A percentile compares a stretch with the other conserved stretches of the same genome.
Conservation (phyloP, 2,888 invertebrate genomes). For the Drosophila subsilvestris region DNA sequence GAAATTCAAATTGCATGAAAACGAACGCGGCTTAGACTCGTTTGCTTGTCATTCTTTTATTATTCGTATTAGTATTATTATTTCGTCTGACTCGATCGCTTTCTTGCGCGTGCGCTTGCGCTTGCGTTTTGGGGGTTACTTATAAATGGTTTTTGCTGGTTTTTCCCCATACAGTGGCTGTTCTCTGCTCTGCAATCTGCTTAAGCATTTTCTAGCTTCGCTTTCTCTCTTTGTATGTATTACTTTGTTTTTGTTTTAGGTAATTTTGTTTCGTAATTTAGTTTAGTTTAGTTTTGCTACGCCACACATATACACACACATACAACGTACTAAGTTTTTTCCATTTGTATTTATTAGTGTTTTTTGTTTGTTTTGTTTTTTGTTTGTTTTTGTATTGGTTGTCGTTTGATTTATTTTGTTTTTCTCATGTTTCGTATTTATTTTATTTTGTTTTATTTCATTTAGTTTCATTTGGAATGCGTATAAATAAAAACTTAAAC, state of each 20-base stretch:
- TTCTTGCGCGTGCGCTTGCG: conserved; percentile 13
- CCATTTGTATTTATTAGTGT: conserved; percentile 51
- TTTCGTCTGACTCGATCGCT: conserved; percentile 49
- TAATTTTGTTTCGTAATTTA: conserved; percentile 38
- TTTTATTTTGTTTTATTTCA: conserved; percentile 56
- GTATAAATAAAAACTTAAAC: conserved; percentile 81
- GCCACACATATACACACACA: conserved; percentile 62
- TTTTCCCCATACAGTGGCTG: conserved; percentile 64
- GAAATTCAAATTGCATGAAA: not conserved
- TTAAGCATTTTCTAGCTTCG: conserved; percentile 3
- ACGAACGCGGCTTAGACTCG: not conserved
- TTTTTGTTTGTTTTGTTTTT: conserved; percentile 51
- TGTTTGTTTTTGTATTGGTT: conserved; percentile 27
- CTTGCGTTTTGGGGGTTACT: conserved; percentile 31
- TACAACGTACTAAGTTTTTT: conserved; percentile 51
- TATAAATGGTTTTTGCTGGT: conserved; percentile 27
- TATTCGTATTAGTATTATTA: conserved; percentile 40
- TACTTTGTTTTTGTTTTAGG: conserved; percentile 22
- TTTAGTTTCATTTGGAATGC: conserved; percentile 47
- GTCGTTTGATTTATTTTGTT: conserved; percentile 45
- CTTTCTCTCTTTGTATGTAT: conserved; percentile 22
- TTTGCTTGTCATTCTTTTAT: conserved; percentile 14
- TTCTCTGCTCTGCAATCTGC: conserved; percentile 38
- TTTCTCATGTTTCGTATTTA: conserved; percentile 38
- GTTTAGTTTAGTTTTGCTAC: conserved; percentile 59